These are phyloP conservation scores for Falco punctatus DNA, from an alignment of 2,113 vertebrate species.

Conservation along the genomic window DNA sequence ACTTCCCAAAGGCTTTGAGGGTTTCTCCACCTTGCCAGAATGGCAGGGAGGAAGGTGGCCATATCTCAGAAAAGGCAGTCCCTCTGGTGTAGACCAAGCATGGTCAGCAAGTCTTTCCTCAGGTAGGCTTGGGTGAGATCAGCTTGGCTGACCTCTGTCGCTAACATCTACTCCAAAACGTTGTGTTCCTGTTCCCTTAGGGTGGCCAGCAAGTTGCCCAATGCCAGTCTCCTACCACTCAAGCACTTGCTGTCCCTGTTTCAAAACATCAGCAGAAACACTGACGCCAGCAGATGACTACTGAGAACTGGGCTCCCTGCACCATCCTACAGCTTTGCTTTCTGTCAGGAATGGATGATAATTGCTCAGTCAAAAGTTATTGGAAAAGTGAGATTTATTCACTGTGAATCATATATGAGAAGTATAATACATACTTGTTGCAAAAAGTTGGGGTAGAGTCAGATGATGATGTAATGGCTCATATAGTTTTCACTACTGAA, in stretches of 20 bases:
- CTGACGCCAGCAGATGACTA: conserved; percentile 82
- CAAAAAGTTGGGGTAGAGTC: background rate
- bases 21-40: background rate
- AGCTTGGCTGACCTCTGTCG: background rate
- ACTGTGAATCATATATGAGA: background rate
- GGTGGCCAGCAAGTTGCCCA: conserved; percentile 69
- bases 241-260: conserved; percentile 80
- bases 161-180: no score
- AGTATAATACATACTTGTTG: background rate
- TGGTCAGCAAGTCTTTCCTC: background rate
- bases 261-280: conserved; percentile 71
- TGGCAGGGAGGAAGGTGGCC: no score
- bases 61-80: background rate
- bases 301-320: conserved; percentile 84
- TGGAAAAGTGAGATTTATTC: background rate
- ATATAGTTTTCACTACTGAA: background rate
- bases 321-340: background rate
- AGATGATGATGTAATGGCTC: background rate
- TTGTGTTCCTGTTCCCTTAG: conserved; percentile 51
- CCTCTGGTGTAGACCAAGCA: background rate
- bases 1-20: background rate
- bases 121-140: background rate
- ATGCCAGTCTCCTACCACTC: conserved; percentile 79
- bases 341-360: background rate
- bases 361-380: background rate